Conservation (phyloP, 2,113 vertebrate species). For the Collichthys lucidus region DNA sequence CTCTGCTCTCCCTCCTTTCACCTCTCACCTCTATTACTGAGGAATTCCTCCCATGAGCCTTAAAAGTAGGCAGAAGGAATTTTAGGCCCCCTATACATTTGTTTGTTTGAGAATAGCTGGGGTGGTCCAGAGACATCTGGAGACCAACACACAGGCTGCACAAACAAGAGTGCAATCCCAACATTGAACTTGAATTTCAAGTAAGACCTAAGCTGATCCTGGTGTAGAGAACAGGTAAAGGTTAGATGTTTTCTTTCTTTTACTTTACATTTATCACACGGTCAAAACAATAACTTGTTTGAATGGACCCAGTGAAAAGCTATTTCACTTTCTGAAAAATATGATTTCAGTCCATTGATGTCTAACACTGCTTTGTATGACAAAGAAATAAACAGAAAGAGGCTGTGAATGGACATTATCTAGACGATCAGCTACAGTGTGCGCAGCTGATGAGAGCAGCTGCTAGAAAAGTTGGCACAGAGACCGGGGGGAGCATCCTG, state of each 20-base stretch:
- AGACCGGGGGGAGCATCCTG: slow-evolving; percentile 3
- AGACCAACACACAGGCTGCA: slow-evolving; percentile 52
- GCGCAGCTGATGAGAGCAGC: slow-evolving; percentile 52
- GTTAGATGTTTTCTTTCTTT: not conserved
- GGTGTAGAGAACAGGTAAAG: not conserved
- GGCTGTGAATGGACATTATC: slow-evolving; percentile 8
- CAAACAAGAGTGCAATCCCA: not conserved
- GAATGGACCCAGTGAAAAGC: not conserved
- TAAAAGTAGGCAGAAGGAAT: slow-evolving; percentile 85
- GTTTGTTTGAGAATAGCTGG: slow-evolving; percentile 88
- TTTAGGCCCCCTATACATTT: slow-evolving; percentile 87
- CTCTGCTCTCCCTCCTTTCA: slow-evolving; percentile 77
- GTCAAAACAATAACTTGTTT: not conserved
- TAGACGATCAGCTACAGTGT: slow-evolving; percentile 28
- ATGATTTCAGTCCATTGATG: slow-evolving; percentile 1
- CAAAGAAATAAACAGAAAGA: slow-evolving; percentile 1
- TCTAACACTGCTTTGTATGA: slow-evolving; percentile 21
- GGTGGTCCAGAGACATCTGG: slow-evolving; percentile 86
- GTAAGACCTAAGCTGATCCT: not conserved
- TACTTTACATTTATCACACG: not conserved
- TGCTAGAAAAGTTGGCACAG: slow-evolving; percentile 34
- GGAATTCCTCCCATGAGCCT: slow-evolving; percentile 85
- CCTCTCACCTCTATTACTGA: slow-evolving; percentile 90
- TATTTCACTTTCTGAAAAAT: slow-evolving; percentile 15
- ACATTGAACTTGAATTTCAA: slow-evolving; percentile 43